Evolutionary conservation across 2,888 invertebrate genomes (phyloP).

Genomic region (Caradrina clavipalpis): DNA sequence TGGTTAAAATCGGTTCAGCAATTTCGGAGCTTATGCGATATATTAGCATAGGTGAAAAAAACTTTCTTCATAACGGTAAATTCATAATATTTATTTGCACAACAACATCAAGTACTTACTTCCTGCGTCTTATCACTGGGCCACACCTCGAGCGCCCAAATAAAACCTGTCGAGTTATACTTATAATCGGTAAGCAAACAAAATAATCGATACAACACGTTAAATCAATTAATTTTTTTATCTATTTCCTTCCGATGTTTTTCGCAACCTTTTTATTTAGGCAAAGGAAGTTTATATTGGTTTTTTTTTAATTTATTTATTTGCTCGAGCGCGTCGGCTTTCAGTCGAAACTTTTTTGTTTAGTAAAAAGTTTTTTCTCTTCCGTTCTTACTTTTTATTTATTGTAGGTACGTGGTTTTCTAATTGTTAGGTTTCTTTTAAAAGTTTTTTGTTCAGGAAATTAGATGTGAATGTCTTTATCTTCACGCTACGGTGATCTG

Average conservation of each 20-base stretch:
- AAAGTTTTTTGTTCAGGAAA: conserved; percentile 28
- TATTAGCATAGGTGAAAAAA: no score
- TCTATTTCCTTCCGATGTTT: conserved; percentile 58
- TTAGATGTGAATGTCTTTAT: conserved; percentile 32
- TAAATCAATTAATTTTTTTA: conserved; percentile 49
- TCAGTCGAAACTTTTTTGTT: conserved; percentile 19
- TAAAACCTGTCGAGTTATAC: conserved; percentile 29
- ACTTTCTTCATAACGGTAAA: background rate
- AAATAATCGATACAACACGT: conserved; percentile 35
- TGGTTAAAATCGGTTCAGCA: no score
- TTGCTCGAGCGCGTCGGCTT: conserved; percentile 31
- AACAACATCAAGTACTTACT: background rate
- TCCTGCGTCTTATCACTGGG: conserved; percentile 34
- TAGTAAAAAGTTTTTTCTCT: conserved; percentile 9
- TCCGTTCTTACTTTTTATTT: background rate
- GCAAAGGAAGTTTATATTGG: conserved; percentile 25
- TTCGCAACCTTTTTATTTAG: conserved; percentile 32
- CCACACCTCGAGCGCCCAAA: conserved; percentile 42
- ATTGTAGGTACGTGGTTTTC: background rate
- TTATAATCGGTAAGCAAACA: conserved; percentile 35
- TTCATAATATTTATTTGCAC: conserved; percentile 12
- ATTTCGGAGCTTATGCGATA: no score
- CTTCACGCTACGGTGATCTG: conserved; percentile 14
- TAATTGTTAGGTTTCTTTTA: conserved; percentile 13
- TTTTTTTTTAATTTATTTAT: conserved; percentile 31